These are phyloP conservation scores for Lytechinus pictus DNA, from an alignment of 35 echinoderm and acorn worm species.

Conservation along the genomic window DNA sequence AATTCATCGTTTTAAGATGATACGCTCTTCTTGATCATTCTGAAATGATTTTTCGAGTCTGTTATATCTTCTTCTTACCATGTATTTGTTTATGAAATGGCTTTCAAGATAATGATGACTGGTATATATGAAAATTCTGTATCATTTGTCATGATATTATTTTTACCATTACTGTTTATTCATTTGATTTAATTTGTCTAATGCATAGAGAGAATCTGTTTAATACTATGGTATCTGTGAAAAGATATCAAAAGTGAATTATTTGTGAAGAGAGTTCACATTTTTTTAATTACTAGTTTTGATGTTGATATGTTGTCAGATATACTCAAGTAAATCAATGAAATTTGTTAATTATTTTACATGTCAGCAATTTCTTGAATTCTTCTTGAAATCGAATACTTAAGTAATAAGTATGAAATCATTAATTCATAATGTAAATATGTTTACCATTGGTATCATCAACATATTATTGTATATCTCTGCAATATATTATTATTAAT, in stretches of 20 bases:
- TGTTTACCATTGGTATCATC: too few relatives aligned
- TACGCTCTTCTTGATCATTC: not conserved
- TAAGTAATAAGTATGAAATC: too few relatives aligned
- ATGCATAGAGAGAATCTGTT: not conserved
- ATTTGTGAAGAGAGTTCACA: too few relatives aligned
- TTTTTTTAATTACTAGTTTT: too few relatives aligned
- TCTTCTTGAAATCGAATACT: too few relatives aligned
- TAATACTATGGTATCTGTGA: not conserved
- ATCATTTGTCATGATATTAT: not conserved
- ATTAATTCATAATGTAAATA: too few relatives aligned
- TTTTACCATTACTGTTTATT: not conserved
- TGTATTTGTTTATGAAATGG: not conserved
- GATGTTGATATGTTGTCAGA: too few relatives aligned
- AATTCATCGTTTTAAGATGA: not conserved
- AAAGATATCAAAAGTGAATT: not conserved
- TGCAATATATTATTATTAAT: too few relatives aligned
- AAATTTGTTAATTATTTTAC: too few relatives aligned
- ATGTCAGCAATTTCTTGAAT: too few relatives aligned
- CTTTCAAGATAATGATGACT: not conserved
- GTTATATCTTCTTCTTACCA: not conserved
- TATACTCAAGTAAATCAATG: too few relatives aligned
- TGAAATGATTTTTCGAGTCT: not conserved
- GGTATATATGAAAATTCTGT: not conserved
- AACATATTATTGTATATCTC: too few relatives aligned
- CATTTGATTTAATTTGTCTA: not conserved